Evolutionary conservation across 2,797 vertebrate genomes (phyloP), one percentile per base, ranked within the genome.

Genomic region (Tachyglossus aculeatus): DNA sequence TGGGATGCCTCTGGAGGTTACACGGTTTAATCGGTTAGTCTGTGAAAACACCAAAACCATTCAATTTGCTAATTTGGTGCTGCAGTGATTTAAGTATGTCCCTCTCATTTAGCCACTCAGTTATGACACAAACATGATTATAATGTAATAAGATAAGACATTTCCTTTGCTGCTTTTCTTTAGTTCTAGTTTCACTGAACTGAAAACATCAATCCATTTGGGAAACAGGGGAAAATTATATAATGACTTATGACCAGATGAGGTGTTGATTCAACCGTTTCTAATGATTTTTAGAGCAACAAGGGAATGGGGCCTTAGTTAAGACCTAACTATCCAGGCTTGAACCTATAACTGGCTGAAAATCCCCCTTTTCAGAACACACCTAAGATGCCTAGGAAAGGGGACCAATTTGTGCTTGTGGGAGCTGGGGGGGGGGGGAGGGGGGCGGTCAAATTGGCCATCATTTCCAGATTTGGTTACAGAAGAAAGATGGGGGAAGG

Each of bases 81-180:
- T 52, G 16, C 29, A 77, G 50, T 68, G 37, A 80, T 75, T 75
- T 72, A 39, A 67, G 47, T 51, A 47, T 57, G 71, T 66, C 39
- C 29, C 38, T 86, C 79, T 73, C 71, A 75, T 68, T 81, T 73
- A 82, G 32, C 18, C 21, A 53, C 27, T 69, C 33, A 64, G 47
- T 70, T 80, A 55, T 27, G 48, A 75, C 52, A 73, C n/a, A 76
- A 75, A 62, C 52, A 76, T 71, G 68, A 68, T 59, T 53, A 82
- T 73, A 73, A 75, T 54, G n/a, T 65, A 78, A 62, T 73, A 68
- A 78, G 73, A 62, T 70, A 75, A 57, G 41, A 62, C n/a, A 60
- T 66, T 76, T 82, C 32, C 39, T 71, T 52, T 34, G 22, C n/a
- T 68, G 34, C 48, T 71, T 73, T 73, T 78, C 65, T 65, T 71